Evolutionary conservation across 2,113 vertebrate species (phyloP), one percentile per base, ranked within the genome.

Genomic region (Mastomys coucha): DNA sequence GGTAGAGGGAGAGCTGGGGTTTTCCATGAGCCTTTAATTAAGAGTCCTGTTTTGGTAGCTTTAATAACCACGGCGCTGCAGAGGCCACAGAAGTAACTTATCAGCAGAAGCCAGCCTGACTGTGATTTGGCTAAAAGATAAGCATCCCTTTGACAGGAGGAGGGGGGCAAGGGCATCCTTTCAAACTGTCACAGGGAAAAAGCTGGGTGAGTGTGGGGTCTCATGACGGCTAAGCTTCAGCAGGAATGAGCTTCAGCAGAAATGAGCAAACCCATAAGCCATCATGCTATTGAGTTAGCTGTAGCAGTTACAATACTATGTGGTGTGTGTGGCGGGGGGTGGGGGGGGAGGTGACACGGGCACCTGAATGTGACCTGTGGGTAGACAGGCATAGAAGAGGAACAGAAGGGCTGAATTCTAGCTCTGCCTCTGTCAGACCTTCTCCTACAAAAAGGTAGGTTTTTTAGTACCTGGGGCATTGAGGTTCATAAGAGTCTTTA

Each of bases 11-110:
- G 90, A 85, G 80, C 49, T 10, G 0, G 69, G 42, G 45, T 75
- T 95, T 92, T 92, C 56, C 24, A 9, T n/a, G 14, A 78, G 85
- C 42, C 97, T 97, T 96, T 97, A 96, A 97, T 96, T 97, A 97
- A 97, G 86, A 80, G 80, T 53, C 86, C 94, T 89, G 94, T 94
- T 96, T 97, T 77, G 91, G 95, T 95, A 89, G 58, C 91, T 88
- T 93, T 94, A 96, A 97, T 93, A 84, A 94, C 91, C 70, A 31
- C 28, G 65, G 42, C 93, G 84, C 91, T 39, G 2, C 7, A 0
- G 4, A 9, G 51, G 42, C 88, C 88, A 4, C 42, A 5, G 42
- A 78, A 89, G 56, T 69, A 77, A 56, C 94, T 96, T 91, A 80
- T 65, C 90, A 73, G 56, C 56, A 70, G 82, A 70, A 75, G 87